phyloP scores from a whole-genome alignment of 2,888 invertebrate species.

The Tetrapedia diversipes region DNA sequence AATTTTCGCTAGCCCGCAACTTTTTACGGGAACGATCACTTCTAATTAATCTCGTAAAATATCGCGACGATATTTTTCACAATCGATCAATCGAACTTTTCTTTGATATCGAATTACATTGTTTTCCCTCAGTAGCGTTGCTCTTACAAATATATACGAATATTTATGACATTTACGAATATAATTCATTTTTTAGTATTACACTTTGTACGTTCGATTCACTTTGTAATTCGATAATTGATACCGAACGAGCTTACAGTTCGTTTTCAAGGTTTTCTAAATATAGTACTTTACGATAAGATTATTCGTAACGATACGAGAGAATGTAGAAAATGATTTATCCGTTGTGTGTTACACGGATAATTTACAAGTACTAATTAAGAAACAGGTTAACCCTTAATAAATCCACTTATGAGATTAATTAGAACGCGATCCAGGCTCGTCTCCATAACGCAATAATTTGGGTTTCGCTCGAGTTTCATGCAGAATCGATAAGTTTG shows the following conservation, averaged over 20 bases:
- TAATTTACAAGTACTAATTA: slow-evolving; percentile 26
- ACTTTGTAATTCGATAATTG: background rate
- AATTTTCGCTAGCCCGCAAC: slow-evolving; percentile 41
- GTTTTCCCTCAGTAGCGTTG: background rate
- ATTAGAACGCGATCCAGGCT: slow-evolving; percentile 46
- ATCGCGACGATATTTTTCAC: background rate
- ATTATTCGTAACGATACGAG: background rate
- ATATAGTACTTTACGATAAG: background rate
- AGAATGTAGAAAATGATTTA: slow-evolving; percentile 29
- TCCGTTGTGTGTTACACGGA: slow-evolving; percentile 22
- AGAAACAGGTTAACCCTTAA: slow-evolving; percentile 45
- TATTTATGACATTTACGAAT: background rate
- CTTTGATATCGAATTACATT: background rate
- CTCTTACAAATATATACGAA: background rate
- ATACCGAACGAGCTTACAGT: background rate
- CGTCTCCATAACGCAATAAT: slow-evolving; percentile 36
- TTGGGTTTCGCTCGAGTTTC: slow-evolving; percentile 49
- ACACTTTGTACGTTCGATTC: too few relatives aligned
- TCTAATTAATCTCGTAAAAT: slow-evolving; percentile 32
- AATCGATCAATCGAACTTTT: background rate
- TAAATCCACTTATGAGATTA: slow-evolving; percentile 52
- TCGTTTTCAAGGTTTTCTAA: slow-evolving; percentile 20
- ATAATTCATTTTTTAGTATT: background rate
- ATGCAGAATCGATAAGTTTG: slow-evolving; percentile 36
- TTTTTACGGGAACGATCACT: slow-evolving; percentile 27